phyloP scores from a whole-genome alignment of 2,797 vertebrate species.

The Balearica regulorum region DNA sequence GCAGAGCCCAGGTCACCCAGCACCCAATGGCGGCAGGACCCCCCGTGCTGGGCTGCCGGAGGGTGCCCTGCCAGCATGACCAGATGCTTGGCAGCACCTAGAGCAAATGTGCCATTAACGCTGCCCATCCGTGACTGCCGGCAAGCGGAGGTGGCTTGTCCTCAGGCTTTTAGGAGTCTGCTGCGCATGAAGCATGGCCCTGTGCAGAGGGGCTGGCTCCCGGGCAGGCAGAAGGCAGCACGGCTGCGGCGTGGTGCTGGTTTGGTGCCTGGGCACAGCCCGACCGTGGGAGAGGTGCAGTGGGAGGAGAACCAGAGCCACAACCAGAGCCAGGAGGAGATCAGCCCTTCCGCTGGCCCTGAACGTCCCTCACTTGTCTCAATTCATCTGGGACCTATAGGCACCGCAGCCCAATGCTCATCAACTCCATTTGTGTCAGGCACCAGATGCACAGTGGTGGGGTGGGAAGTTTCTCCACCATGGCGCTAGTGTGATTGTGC shows the following conservation, averaged over 20 bases:
- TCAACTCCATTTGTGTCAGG: neutral
- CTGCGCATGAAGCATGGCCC: neutral
- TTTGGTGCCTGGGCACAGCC: neutral
- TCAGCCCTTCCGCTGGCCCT: neutral
- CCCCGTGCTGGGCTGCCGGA: neutral
- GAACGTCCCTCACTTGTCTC: neutral
- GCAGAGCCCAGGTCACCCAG: neutral
- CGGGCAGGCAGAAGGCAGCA: neutral
- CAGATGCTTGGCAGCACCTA: neutral
- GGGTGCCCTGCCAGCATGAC: neutral
- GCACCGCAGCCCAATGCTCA: accelerated
- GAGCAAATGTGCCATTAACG: neutral
- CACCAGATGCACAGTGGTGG: neutral
- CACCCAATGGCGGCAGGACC: accelerated
- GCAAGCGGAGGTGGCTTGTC: neutral
- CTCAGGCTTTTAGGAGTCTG: neutral
- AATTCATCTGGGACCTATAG: neutral
- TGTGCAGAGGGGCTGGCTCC: accelerated
- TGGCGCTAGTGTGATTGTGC: too few relatives aligned
- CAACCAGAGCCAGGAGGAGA: neutral
- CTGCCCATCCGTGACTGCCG: neutral
- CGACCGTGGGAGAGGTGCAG: neutral
- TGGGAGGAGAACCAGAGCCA: neutral
- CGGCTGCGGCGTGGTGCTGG: accelerated
- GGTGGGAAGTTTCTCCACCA: neutral